phyloP scores from a whole-genome alignment of 2,113 vertebrate genomes.

The Eidolon helvum region DNA sequence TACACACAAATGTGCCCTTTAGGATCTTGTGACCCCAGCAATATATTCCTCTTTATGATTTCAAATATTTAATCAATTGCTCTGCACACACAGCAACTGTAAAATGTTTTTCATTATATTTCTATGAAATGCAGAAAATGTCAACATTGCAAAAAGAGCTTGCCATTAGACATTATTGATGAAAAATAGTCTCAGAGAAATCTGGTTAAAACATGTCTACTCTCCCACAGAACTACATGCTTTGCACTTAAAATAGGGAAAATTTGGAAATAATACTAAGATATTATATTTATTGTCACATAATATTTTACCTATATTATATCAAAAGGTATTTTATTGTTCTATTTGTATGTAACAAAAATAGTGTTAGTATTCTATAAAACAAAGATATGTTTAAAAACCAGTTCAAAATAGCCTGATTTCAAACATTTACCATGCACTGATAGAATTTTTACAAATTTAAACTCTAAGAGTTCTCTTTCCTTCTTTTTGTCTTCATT shows the following conservation, averaged over 20 bases:
- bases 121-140: slow-evolving; percentile 59
- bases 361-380: neutral
- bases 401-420: neutral
- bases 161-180: slow-evolving; percentile 48
- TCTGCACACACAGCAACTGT: slow-evolving; percentile 50
- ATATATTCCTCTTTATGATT: slow-evolving; percentile 55
- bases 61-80: slow-evolving; percentile 78
- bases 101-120: slow-evolving; percentile 68
- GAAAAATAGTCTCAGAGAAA: slow-evolving; percentile 14
- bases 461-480: neutral
- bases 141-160: slow-evolving; percentile 19
- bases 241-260: neutral
- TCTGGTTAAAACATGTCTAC: slow-evolving; percentile 42
- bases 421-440: slow-evolving; percentile 79
- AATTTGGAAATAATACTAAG: slow-evolving; percentile 58
- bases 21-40: slow-evolving; percentile 62
- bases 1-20: slow-evolving; percentile 58
- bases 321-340: neutral
- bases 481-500: neutral
- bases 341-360: slow-evolving; percentile 40
- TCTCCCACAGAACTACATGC: neutral
- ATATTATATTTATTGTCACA: slow-evolving; percentile 23
- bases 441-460: slow-evolving; percentile 72
- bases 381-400: slow-evolving; percentile 15
- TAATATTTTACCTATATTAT: slow-evolving; percentile 46